phyloP scores from a whole-genome alignment of 2,113 vertebrate genomes.

The Chrysemys picta region DNA sequence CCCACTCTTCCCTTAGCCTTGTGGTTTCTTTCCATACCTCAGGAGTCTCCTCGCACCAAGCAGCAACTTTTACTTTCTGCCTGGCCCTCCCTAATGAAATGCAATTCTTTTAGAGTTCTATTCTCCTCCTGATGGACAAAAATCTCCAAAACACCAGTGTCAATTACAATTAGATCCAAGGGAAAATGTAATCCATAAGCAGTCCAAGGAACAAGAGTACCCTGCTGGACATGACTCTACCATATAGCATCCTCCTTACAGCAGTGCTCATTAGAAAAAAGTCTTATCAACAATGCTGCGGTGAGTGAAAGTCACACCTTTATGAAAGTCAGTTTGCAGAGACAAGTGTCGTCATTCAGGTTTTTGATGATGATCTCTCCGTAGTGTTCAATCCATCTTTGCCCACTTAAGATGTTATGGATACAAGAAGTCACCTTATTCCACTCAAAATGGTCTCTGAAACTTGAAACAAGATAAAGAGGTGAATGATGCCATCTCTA shows the following conservation, averaged over 20 bases:
- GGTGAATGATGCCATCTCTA: background rate
- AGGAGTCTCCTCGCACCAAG: background rate
- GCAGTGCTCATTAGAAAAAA: background rate
- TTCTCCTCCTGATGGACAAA: background rate
- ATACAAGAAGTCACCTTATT: conserved; percentile 99
- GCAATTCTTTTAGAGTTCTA: background rate
- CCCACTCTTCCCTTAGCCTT: background rate
- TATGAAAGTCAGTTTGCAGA: conserved; percentile 96
- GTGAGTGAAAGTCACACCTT: conserved; percentile 83
- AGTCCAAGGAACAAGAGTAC: background rate
- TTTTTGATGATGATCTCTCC: conserved; percentile 96
- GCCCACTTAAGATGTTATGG: conserved; percentile 97
- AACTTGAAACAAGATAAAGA: conserved; percentile 66
- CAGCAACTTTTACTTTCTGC: background rate
- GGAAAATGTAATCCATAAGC: background rate
- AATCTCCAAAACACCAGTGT: background rate
- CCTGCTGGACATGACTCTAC: background rate
- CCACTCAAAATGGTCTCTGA: conserved; percentile 95
- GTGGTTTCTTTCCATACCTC: background rate
- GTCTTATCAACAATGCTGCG: background rate
- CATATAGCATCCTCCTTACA: background rate
- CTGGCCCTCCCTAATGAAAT: background rate
- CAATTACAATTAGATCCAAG: conserved; percentile 19
- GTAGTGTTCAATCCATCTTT: conserved; percentile 98
- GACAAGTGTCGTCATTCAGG: conserved; percentile 84